These are phyloP conservation scores for Eretmocerus hayati DNA, from an alignment of 2,888 invertebrate genomes.

Conservation along the genomic window DNA sequence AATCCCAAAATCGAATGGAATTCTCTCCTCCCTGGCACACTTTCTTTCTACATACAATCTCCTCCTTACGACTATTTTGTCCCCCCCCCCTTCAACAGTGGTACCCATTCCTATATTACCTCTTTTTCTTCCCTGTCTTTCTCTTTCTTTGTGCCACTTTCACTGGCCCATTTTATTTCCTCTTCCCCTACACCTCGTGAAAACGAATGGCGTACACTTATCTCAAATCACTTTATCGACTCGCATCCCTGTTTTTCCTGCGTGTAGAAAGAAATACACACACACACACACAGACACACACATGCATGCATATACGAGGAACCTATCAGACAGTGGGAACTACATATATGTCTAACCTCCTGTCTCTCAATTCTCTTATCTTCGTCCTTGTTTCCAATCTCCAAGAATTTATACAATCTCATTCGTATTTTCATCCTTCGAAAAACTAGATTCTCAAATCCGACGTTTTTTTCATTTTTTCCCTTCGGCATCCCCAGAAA, in stretches of 20 bases:
- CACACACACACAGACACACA: background rate
- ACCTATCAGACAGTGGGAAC: too few species aligned
- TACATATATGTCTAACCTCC: too few species aligned
- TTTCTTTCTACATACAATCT: too few species aligned
- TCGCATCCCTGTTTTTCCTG: conserved; percentile 27
- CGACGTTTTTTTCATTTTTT: too few species aligned
- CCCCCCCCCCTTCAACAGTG: background rate
- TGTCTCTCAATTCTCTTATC: too few species aligned
- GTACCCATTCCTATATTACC: background rate
- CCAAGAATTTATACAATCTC: too few species aligned
- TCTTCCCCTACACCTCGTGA: conserved; percentile 24
- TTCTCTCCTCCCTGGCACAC: background rate
- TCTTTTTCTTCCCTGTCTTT: conserved; percentile 18
- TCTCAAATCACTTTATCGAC: conserved; percentile 32
- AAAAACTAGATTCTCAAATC: too few species aligned
- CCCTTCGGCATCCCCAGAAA: too few species aligned
- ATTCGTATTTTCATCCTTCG: too few species aligned
- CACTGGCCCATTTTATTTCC: conserved; percentile 18
- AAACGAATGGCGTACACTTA: conserved; percentile 32
- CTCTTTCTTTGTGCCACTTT: conserved; percentile 13
- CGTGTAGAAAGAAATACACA: conserved; percentile 9
- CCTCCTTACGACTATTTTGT: too few species aligned
- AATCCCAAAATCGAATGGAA: too few species aligned
- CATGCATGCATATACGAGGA: background rate
- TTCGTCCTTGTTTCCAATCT: too few species aligned